Conservation (phyloP, 2,113 vertebrate genomes). For the Ceratotherium simum region DNA sequence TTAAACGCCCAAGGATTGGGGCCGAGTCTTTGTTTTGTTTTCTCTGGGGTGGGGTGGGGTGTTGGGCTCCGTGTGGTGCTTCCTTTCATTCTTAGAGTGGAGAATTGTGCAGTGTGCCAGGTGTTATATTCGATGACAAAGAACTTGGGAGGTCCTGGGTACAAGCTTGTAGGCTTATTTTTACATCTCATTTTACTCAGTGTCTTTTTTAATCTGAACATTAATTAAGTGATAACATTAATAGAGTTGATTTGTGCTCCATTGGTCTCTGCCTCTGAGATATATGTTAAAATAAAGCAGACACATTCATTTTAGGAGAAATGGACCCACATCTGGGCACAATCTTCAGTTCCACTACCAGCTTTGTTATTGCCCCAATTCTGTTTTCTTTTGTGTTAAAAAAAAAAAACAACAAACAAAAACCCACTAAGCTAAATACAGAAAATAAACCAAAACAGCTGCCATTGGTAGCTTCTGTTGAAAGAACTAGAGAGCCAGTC, state of each 20-base stretch:
- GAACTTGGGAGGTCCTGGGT: background rate
- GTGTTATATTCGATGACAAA: background rate
- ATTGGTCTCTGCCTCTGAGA: constrained; percentile 44
- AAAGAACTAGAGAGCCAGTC: background rate
- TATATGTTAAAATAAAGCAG: constrained; percentile 44
- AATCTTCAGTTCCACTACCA: background rate
- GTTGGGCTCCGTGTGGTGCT: background rate
- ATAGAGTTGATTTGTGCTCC: constrained; percentile 55
- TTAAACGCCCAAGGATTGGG: fast-evolving
- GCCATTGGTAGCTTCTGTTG: background rate
- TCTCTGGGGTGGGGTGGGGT: no score
- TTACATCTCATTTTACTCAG: constrained; percentile 33
- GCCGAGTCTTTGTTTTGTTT: background rate
- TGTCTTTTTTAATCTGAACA: constrained; percentile 44
- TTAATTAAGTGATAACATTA: constrained; percentile 72
- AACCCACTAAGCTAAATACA: background rate
- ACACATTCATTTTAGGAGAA: constrained; percentile 33
- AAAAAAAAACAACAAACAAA: background rate
- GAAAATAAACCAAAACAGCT: background rate
- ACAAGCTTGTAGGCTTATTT: background rate
- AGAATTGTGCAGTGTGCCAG: background rate
- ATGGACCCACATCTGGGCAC: background rate
- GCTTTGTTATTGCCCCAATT: background rate
- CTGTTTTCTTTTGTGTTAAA: background rate
- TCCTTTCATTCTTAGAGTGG: background rate